These are phyloP conservation scores for Fistularia commersonii DNA, from an alignment of 2,797 vertebrate genomes.

Conservation along the genomic window DNA sequence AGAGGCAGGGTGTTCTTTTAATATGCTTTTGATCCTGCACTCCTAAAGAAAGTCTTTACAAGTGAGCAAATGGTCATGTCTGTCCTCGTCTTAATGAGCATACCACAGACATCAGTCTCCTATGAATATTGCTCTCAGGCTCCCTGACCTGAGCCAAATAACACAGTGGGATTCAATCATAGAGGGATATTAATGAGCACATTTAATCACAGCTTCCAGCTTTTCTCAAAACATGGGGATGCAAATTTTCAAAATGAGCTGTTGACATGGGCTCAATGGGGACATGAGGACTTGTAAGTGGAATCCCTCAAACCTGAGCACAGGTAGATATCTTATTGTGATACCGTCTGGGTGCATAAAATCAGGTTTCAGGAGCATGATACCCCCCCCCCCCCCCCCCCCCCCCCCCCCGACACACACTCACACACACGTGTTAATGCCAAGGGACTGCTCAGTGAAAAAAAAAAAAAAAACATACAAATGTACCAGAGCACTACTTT, in stretches of 20 bases:
- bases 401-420: too few relatives aligned
- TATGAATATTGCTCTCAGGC: conserved; percentile 56
- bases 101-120: conserved; percentile 47
- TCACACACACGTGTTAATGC: too few relatives aligned
- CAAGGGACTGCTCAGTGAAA: too few relatives aligned
- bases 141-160: conserved; percentile 55
- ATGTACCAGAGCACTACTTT: too few relatives aligned
- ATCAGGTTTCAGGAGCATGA: too few relatives aligned
- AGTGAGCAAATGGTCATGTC: conserved; percentile 44
- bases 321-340: conserved; percentile 11
- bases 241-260: conserved; percentile 33
- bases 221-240: conserved; percentile 38
- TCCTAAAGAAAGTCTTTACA: conserved; percentile 55
- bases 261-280: conserved; percentile 11
- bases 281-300: conserved; percentile 12
- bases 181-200: conserved; percentile 50
- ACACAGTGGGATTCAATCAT: conserved; percentile 33
- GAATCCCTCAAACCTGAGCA: conserved; percentile 13
- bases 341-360: too few relatives aligned
- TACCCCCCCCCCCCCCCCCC: too few relatives aligned
- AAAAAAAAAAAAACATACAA: too few relatives aligned
- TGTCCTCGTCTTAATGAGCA: conserved; percentile 55
- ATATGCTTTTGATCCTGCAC: conserved; percentile 54
- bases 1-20: conserved; percentile 41
- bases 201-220: conserved; percentile 60